Conservation (phyloP, 2,797 vertebrate genomes). For the Falco concolor region DNA sequence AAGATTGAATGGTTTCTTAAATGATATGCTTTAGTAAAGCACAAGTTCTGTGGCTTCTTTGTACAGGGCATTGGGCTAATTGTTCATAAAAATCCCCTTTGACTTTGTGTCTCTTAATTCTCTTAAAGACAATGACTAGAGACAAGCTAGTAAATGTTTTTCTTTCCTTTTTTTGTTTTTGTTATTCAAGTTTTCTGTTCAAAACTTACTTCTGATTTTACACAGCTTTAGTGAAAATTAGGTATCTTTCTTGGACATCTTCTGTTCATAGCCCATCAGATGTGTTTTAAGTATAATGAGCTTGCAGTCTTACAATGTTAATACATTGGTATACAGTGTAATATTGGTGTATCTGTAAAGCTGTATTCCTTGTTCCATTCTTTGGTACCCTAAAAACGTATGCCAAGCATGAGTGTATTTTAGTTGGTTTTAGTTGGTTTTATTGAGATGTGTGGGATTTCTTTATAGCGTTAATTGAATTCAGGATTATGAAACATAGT, state of each 20-base stretch:
- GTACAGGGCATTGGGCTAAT: neutral
- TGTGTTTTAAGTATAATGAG: neutral
- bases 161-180: neutral
- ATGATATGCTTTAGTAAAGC: conserved; percentile 37
- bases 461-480: neutral
- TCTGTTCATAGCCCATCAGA: neutral
- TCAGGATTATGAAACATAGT: neutral
- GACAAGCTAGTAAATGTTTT: neutral
- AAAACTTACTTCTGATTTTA: neutral
- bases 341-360: neutral
- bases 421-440: neutral
- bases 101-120: conserved; percentile 3
- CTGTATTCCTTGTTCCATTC: neutral
- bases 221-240: neutral
- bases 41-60: conserved; percentile 36
- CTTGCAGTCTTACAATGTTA: neutral
- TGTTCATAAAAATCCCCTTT: conserved; percentile 7
- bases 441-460: neutral
- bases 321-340: neutral
- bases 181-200: neutral
- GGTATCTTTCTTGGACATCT: neutral
- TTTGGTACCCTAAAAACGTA: neutral
- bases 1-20: conserved; percentile 45
- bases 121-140: neutral
- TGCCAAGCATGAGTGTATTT: neutral